Base-by-base conservation (phyloP, 2,113 vertebrate genomes). In the Corythaeola cristata region DNA sequence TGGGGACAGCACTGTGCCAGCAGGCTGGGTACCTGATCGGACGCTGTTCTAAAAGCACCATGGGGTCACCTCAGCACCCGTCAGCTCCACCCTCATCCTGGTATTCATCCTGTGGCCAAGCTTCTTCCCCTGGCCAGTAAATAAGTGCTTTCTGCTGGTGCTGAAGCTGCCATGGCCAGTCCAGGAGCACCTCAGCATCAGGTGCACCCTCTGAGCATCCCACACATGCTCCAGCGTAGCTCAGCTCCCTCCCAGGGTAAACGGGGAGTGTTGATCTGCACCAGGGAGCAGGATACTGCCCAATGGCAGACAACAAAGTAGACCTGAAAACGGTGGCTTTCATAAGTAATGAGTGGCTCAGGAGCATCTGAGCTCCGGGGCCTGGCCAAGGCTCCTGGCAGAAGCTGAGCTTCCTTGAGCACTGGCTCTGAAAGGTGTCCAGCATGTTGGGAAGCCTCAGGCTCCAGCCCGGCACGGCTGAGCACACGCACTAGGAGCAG, bases 401-500 rank as follows among this genome's bases (percentile, higher is more conserved):
- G 23, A 67, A 28, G 28, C 69, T 72, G 32, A 71, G 22, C 41
- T 72, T 77, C 47, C 71, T 55, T 23, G 20, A 85, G 55, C 32
- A 32, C 28, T 21, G 83, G 39, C 60, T 82, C 59, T 37, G 49
- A 50, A 58, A 93, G n/a, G 67, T 63, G 41, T 35, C 39, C 6
- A 1, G 33, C 32, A n/a, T 3, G 17, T 21, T 76, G 27, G 69
- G 64, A 76, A 72, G 69, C 63, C 84, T 50, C 75, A 50, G 63
- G 50, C 53, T 82, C 28, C 59, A 92, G 37, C 60, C n/a, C 1
- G 11, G 85, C 80, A 23, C 1, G 1, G 49, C 21, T 0, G 0
- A 69, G 69, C 41, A 52, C 1, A 1, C 0, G 2, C 24, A 8
- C 12, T 6, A 41, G n/a, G 56, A 2, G 1, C 3, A 3, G 49